Conservation (phyloP, 2,797 vertebrate species). For the Sylvia borin region DNA sequence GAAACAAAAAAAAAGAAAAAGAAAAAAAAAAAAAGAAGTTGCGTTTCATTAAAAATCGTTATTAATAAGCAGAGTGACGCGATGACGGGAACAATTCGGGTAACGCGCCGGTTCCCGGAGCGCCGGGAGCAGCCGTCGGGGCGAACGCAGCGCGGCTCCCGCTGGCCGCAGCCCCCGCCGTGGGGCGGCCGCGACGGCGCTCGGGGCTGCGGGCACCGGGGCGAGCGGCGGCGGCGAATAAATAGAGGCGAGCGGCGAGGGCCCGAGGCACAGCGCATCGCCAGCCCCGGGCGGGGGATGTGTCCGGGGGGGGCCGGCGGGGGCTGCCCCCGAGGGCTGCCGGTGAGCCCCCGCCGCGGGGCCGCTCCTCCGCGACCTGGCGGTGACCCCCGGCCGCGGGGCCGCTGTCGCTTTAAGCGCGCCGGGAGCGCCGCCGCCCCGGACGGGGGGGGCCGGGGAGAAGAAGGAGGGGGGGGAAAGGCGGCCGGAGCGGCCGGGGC, state of each 20-base stretch:
- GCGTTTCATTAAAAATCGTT: constrained; percentile 11
- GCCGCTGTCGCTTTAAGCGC: constrained; percentile 88
- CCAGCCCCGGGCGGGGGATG: not conserved
- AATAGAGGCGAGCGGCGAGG: not conserved
- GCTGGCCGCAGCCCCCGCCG: not conserved
- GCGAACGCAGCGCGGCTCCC: not conserved
- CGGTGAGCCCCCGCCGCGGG: not conserved
- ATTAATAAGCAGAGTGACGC: not conserved
- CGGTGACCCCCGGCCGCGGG: constrained; percentile 86
- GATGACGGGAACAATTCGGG: not conserved
- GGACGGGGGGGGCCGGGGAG: not conserved
- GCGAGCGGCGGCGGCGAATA: not conserved
- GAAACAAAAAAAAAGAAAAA: not conserved
- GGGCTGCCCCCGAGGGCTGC: not conserved
- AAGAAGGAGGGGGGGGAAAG: not conserved
- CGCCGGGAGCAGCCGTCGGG: constrained; percentile 2
- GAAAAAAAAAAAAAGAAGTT: not conserved
- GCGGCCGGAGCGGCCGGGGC: not conserved
- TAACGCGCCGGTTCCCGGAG: not conserved
- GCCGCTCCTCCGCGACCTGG: constrained; percentile 82
- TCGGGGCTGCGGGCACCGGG: not conserved
- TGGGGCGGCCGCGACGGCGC: not conserved
- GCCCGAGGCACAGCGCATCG: not conserved
- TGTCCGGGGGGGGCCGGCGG: too few relatives aligned
- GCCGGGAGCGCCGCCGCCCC: constrained; percentile 1